Base-by-base conservation (phyloP, 2,888 invertebrate species). In the Hypsopygia costalis region DNA sequence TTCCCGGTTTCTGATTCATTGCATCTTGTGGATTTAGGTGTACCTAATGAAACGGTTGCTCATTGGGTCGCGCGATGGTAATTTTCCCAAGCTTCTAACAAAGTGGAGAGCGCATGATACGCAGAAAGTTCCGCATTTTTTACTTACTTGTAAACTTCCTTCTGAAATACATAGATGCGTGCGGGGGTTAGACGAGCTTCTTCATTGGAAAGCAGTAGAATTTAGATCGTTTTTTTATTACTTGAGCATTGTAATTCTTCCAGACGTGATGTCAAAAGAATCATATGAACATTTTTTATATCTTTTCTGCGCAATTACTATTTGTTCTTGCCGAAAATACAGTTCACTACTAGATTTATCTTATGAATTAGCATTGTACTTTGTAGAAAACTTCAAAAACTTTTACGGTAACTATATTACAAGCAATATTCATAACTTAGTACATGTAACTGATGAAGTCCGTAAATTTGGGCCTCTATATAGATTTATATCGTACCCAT, bases 1-100 rank as follows among this genome's bases (percentile, higher is more conserved):
- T 47, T 62, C 38, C 52, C 54, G 0, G 55, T 62, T 6, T 29
- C 41, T 0, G 58, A 59, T 35, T 55, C 56, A 0, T 30, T 58
- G 0, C 55, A 62, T 36, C 36, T 59, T n/a, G 47, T 62, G 5
- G 58, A 58, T 28, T 32, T 58, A 0, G 57, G 59, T 0, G 3
- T 60, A n/a, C n/a, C n/a, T n/a, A 1, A 55, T 58, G 55, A 60
- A 58, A 20, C 20, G 54, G 6, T 33, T 52, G 11, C 3, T 55
- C 1, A 29, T 40, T 0, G 52, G 54, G 1, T 57, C 52, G 52
- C 25, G 51, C 1, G 51, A 55, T 40, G 57, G 51, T 0, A 52
- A 53, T 22, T 55, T 55, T 36, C 44, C 41, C 6, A 46, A 32
- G 4, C 34, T 43, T 12, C 1, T 40, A 7, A 49, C 52, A 0